A percentile compares a stretch with the other conserved stretches of the same genome.
Evolutionary conservation across 2,113 vertebrate genomes (phyloP).

Genomic region (Willisornis vidua): DNA sequence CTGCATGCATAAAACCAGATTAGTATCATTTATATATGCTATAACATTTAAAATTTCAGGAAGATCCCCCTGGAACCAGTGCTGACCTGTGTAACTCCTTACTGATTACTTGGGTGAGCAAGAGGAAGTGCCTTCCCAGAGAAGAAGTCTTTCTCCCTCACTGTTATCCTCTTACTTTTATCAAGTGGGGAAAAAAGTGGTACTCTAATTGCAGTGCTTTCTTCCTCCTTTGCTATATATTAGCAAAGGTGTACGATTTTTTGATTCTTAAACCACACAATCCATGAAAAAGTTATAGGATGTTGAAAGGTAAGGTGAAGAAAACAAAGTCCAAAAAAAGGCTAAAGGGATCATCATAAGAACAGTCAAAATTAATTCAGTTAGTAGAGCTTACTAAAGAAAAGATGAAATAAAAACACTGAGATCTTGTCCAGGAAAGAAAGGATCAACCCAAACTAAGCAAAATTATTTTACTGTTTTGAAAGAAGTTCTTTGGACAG

Average conservation of each 20-base stretch:
- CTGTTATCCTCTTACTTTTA: background rate
- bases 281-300: background rate
- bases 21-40: background rate
- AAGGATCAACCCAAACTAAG: background rate
- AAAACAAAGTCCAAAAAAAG: background rate
- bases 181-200: background rate
- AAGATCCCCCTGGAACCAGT: background rate
- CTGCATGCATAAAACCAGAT: background rate
- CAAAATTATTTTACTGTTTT: background rate
- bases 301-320: background rate
- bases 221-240: background rate
- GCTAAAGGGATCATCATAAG: background rate
- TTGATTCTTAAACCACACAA: background rate
- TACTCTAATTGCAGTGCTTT: background rate
- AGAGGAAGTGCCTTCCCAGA: background rate
- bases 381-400: background rate
- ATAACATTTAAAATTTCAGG: background rate
- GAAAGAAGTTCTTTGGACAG: background rate
- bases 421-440: background rate
- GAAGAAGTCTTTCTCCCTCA: background rate
- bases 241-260: background rate
- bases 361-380: background rate
- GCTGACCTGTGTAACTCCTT: background rate
- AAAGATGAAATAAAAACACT: background rate
- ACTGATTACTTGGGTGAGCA: background rate